Evolutionary conservation across 2,797 vertebrate genomes (phyloP).

Genomic region (Halcyon leucocephala): DNA sequence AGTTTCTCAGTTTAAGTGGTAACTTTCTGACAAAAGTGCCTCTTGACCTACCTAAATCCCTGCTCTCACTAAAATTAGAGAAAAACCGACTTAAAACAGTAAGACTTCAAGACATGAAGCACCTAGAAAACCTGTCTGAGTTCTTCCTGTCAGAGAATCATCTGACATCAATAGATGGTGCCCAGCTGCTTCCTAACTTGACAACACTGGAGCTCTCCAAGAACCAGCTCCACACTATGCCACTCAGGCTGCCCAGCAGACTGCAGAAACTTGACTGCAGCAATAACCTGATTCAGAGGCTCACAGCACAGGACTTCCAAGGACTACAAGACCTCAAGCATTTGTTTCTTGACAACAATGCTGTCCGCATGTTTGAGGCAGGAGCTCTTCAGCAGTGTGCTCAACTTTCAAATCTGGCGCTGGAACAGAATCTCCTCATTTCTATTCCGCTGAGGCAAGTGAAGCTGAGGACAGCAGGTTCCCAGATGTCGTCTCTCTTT

Average conservation of each 20-base stretch:
- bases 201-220: conserved; percentile 80
- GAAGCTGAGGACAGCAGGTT: background rate
- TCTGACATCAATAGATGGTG: conserved; percentile 78
- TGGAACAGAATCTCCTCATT: conserved; percentile 84
- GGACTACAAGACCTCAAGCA: conserved; percentile 81
- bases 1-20: conserved; percentile 80
- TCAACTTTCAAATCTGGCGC: conserved; percentile 81
- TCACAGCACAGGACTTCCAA: conserved; percentile 78
- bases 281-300: conserved; percentile 79
- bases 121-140: conserved; percentile 79
- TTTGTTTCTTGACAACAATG: conserved; percentile 85
- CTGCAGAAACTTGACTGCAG: conserved; percentile 85
- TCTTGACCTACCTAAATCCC: conserved; percentile 78
- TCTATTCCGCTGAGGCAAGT: conserved; percentile 82
- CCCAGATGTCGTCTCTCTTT: background rate
- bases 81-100: conserved; percentile 81
- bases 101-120: conserved; percentile 76
- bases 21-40: conserved; percentile 81
- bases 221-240: conserved; percentile 80
- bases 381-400: conserved; percentile 80
- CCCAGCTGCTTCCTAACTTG: conserved; percentile 80
- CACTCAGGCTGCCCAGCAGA: conserved; percentile 74
- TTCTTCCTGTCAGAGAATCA: conserved; percentile 82
- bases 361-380: conserved; percentile 78
- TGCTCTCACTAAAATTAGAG: conserved; percentile 82